Percentiles rank a stretch among this genome's conserved stretches.
phyloP scores from a whole-genome alignment of 2,113 vertebrate species.

The Nibea coibor region DNA sequence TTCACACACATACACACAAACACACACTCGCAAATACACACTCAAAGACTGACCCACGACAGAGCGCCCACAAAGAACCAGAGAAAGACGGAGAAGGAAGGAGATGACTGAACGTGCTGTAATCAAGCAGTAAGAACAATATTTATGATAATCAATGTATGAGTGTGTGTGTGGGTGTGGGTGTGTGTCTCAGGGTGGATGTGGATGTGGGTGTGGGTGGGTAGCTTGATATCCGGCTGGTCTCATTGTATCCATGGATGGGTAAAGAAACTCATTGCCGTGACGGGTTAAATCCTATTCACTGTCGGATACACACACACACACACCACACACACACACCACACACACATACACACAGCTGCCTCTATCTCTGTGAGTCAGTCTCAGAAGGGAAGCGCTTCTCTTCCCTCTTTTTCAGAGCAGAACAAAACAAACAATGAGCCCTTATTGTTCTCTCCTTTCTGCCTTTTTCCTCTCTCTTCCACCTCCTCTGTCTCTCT shows the following conservation, averaged over 20 bases:
- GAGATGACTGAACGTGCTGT: conserved; percentile 37
- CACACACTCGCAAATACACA: conserved; percentile 57
- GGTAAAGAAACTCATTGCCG: conserved; percentile 84
- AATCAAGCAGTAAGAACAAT: conserved; percentile 51
- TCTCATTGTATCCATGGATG: conserved; percentile 81
- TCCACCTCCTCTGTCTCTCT: conserved; percentile 49
- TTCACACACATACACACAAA: conserved; percentile 61
- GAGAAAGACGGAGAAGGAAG: conserved; percentile 35
- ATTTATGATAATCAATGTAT: conserved; percentile 69
- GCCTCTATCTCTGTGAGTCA: conserved; percentile 79
- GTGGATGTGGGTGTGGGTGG: conserved; percentile 54
- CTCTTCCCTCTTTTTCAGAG: conserved; percentile 82
- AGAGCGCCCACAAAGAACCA: conserved; percentile 48
- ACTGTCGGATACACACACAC: conserved; percentile 66
- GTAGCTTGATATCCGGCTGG: conserved; percentile 79
- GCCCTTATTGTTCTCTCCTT: conserved; percentile 78
- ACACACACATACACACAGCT: conserved; percentile 61
- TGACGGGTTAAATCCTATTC: conserved; percentile 85
- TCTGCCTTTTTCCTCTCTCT: conserved; percentile 73
- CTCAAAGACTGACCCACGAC: conserved; percentile 55
- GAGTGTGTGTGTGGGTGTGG: neutral
- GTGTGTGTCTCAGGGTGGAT: conserved; percentile 1
- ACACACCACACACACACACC: conserved; percentile 35
- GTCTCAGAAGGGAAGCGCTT: conserved; percentile 82
- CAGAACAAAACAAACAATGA: conserved; percentile 86